A percentile compares a stretch with the other conserved stretches of the same genome.
These are phyloP conservation scores for Montipora capricornis DNA, from an alignment of 64 coral and sea anemone genomes.

Conservation along the genomic window DNA sequence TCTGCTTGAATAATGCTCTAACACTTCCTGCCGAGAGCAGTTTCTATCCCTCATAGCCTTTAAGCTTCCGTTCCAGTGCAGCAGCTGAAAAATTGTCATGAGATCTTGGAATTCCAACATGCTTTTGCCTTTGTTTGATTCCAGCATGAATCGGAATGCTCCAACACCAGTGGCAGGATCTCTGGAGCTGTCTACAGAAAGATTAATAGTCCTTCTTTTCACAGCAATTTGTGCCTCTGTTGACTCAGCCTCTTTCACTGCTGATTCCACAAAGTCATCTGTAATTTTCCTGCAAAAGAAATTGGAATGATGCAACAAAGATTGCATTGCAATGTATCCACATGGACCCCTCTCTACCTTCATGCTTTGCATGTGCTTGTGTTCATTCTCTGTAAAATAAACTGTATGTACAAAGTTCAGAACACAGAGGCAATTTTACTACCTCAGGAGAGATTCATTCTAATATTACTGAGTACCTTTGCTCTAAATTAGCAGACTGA, in stretches of 20 bases:
- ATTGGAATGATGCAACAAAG: neutral
- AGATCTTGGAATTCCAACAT: constrained; percentile 97
- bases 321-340: neutral
- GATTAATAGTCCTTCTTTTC: constrained; percentile 73
- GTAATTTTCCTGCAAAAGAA: constrained; percentile 84
- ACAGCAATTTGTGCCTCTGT: constrained; percentile 67
- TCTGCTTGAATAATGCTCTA: constrained; percentile 83
- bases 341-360: too few species aligned
- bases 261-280: constrained; percentile 94
- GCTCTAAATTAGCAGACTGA: too few species aligned
- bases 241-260: constrained; percentile 87
- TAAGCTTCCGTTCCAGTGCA: constrained; percentile 96
- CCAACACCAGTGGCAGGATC: constrained; percentile 85
- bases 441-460: too few species aligned
- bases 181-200: constrained; percentile 58
- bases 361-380: too few species aligned
- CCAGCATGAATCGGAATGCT: constrained; percentile 93
- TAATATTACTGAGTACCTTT: too few species aligned
- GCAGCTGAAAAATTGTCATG: constrained; percentile 95
- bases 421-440: too few species aligned
- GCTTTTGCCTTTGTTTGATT: constrained; percentile 88
- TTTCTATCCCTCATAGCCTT: constrained; percentile 95
- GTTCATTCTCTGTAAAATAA: too few species aligned
- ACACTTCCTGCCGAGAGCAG: constrained; percentile 90
- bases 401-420: too few species aligned